Evolutionary conservation across 1,140 invertebrate genomes (phyloP).

Genomic region (Polyergus mexicanus): DNA sequence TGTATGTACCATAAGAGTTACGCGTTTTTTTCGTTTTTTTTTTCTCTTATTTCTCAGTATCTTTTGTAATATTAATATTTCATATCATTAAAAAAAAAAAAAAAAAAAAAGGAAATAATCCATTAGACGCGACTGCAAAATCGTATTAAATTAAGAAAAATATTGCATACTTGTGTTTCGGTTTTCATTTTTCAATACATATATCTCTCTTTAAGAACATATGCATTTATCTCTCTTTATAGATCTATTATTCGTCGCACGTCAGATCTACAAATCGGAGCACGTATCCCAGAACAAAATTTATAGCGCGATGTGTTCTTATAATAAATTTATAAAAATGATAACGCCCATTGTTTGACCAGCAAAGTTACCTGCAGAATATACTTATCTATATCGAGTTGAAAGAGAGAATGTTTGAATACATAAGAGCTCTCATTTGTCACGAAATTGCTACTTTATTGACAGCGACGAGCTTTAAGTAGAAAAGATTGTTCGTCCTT

Average conservation of each 20-base stretch:
- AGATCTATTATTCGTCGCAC: not conserved
- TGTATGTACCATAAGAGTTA: not conserved
- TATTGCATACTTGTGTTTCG: not conserved
- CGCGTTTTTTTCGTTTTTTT: too few species aligned
- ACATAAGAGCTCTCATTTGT: not conserved
- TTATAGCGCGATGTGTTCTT: not conserved
- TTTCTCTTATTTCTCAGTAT: not conserved
- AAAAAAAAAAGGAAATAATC: not conserved
- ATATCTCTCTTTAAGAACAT: not conserved
- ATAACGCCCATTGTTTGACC: not conserved
- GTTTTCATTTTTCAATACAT: not conserved
- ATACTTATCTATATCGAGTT: not conserved
- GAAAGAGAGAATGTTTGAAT: not conserved
- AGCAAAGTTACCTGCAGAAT: not conserved
- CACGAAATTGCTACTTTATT: not conserved
- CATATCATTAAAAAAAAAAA: constrained; percentile 3
- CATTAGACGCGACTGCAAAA: not conserved
- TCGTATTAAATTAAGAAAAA: not conserved
- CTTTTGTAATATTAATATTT: constrained; percentile 8
- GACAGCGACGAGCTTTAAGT: not conserved
- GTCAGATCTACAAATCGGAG: constrained; percentile 5
- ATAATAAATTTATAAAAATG: constrained; percentile 25
- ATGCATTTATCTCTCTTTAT: not conserved
- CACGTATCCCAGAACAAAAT: not conserved
- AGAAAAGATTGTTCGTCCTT: constrained; percentile 11